Evolutionary conservation across 2,888 invertebrate genomes (phyloP).

Genomic region (Sesia bembeciformis): DNA sequence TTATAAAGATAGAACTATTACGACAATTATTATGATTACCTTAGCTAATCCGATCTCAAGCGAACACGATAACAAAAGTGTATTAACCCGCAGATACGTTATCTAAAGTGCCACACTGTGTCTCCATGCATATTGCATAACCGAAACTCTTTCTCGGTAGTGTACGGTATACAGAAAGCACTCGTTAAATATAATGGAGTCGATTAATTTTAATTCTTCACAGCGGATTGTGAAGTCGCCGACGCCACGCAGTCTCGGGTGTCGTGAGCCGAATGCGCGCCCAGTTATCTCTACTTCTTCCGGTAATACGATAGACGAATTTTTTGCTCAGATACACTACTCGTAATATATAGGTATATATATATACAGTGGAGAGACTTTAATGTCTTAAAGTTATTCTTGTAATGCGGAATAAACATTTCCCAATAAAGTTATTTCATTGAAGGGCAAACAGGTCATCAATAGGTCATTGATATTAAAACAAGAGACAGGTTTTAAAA

Average conservation of each 20-base stretch:
- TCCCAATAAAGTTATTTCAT: too few species aligned
- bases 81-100: not conserved
- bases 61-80: not conserved
- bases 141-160: not conserved
- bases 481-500: too few species aligned
- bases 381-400: too few species aligned
- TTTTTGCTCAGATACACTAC: not conserved
- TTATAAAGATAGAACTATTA: too few species aligned
- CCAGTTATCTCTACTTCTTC: constrained; percentile 20
- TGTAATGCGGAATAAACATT: too few species aligned
- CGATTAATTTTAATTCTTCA: constrained; percentile 18
- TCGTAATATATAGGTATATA: not conserved
- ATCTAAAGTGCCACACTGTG: too few species aligned
- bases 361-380: too few species aligned
- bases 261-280: constrained; percentile 13
- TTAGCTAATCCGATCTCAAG: too few species aligned
- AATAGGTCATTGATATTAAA: too few species aligned
- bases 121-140: too few species aligned
- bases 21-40: too few species aligned
- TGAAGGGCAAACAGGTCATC: too few species aligned
- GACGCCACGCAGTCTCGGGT: constrained; percentile 51
- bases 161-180: not conserved
- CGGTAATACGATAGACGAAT: not conserved
- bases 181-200: constrained; percentile 36
- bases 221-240: constrained; percentile 17